Conservation (phyloP, 2,888 invertebrate species). For the Aplocera efformata region DNA sequence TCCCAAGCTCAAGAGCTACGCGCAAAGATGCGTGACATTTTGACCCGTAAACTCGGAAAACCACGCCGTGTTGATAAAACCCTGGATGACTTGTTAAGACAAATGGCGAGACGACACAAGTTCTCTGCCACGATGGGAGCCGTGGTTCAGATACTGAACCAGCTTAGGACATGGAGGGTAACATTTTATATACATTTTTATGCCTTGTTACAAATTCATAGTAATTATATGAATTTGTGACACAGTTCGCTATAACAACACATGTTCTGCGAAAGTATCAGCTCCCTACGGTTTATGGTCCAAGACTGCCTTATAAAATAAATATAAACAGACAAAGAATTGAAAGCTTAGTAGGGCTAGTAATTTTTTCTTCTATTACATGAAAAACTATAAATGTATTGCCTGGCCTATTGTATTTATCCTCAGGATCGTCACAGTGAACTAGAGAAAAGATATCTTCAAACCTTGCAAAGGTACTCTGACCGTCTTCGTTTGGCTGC, state of each 20-base stretch:
- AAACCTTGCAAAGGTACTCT: slow-evolving; percentile 49
- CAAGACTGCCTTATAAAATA: too few relatives aligned
- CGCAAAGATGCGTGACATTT: slow-evolving; percentile 66
- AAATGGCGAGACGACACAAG: slow-evolving; percentile 68
- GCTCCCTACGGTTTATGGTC: too few relatives aligned
- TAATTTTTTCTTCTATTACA: too few relatives aligned
- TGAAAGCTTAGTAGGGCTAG: too few relatives aligned
- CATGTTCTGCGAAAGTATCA: too few relatives aligned
- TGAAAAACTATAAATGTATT: too few relatives aligned
- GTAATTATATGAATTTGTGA: too few relatives aligned
- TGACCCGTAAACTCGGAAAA: slow-evolving; percentile 63
- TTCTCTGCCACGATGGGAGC: slow-evolving; percentile 48
- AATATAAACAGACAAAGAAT: too few relatives aligned
- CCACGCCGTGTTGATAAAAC: slow-evolving; percentile 64
- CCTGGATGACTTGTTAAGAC: slow-evolving; percentile 62
- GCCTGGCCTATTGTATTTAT: too few relatives aligned
- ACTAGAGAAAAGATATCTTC: slow-evolving; percentile 61
- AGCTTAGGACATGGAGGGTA: slow-evolving; percentile 62
- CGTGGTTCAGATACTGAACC: slow-evolving; percentile 49
- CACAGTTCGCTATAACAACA: too few relatives aligned
- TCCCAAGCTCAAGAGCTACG: slow-evolving; percentile 78
- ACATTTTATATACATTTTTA: too few relatives aligned
- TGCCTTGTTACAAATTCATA: too few relatives aligned
- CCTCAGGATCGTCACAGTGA: slow-evolving; percentile 56
- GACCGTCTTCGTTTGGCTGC: slow-evolving; percentile 65